These are phyloP conservation scores for Empidonax alnorum DNA, from an alignment of 2,113 vertebrate species.

Conservation along the genomic window DNA sequence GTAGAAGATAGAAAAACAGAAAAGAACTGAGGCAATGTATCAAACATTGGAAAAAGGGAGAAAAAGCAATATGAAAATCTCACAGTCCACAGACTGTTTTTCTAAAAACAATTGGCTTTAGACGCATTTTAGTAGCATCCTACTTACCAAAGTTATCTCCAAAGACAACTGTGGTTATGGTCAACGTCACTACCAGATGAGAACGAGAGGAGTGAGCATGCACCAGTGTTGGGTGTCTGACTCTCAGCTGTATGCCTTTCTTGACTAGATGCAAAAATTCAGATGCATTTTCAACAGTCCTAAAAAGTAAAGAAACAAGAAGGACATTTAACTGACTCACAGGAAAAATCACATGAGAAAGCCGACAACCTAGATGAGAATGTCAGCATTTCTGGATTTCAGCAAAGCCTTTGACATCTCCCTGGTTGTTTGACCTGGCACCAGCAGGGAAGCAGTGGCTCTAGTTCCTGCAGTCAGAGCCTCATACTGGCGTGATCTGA, in stretches of 20 bases:
- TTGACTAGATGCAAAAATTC: slow-evolving; percentile 78
- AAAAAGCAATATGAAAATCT: background rate
- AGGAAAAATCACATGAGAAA: background rate
- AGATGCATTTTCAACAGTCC: slow-evolving; percentile 70
- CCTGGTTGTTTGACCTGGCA: background rate
- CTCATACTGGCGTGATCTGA: background rate
- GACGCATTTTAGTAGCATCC: background rate
- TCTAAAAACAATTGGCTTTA: background rate
- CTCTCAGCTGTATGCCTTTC: slow-evolving; percentile 71
- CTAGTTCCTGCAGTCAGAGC: background rate
- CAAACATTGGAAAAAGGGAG: background rate
- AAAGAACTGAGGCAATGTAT: background rate
- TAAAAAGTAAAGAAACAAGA: slow-evolving; percentile 36
- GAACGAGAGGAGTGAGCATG: slow-evolving; percentile 86
- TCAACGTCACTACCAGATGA: slow-evolving; percentile 83
- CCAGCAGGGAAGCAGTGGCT: background rate
- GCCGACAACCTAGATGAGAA: background rate
- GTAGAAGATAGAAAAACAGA: background rate
- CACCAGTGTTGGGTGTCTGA: slow-evolving; percentile 78
- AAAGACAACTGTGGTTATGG: slow-evolving; percentile 67
- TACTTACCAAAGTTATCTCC: slow-evolving; percentile 72
- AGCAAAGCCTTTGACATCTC: background rate
- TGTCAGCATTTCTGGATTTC: background rate
- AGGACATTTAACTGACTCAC: background rate
- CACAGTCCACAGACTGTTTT: background rate